A percentile compares a stretch with the other conserved stretches of the same genome.
These are phyloP conservation scores for Hylia prasina DNA, from an alignment of 2,113 vertebrate genomes.

Conservation along the genomic window DNA sequence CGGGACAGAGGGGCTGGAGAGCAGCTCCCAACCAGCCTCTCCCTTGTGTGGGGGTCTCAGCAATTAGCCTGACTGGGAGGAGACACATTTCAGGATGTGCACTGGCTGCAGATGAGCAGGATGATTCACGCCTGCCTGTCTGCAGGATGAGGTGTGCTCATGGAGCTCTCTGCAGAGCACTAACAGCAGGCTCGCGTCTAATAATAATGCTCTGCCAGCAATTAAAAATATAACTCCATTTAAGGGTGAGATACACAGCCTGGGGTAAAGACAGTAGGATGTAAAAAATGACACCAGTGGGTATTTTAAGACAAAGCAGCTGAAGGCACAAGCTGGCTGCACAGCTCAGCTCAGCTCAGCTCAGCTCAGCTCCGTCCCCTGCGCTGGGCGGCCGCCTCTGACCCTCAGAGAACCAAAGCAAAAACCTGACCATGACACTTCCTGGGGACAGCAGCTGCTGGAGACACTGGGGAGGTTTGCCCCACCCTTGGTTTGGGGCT, in stretches of 20 bases:
- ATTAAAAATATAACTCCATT: constrained; percentile 55
- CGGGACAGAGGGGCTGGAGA: not conserved
- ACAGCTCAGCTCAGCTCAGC: not conserved
- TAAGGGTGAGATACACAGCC: constrained; percentile 53
- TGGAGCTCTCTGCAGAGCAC: not conserved
- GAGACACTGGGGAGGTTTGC: not conserved
- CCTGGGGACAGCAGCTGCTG: not conserved
- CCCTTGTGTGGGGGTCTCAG: not conserved
- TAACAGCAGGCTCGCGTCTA: not conserved
- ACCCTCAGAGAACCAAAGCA: not conserved
- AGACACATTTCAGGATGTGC: not conserved
- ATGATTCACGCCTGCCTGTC: constrained; percentile 10
- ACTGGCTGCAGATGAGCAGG: not conserved
- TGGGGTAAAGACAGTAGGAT: constrained; percentile 39
- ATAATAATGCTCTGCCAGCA: constrained; percentile 41
- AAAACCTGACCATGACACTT: fast-evolving
- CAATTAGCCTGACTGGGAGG: not conserved
- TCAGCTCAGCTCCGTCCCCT: not conserved
- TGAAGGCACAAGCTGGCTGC: constrained; percentile 28
- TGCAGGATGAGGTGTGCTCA: constrained; percentile 2
- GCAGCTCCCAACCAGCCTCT: not conserved
- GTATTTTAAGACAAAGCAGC: constrained; percentile 57
- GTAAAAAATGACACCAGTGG: constrained; percentile 50
- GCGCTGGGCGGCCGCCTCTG: fast-evolving
- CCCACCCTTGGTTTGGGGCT: not conserved